Conservation (phyloP, 2,888 invertebrate species). For the Alloscopus bannaensis region DNA sequence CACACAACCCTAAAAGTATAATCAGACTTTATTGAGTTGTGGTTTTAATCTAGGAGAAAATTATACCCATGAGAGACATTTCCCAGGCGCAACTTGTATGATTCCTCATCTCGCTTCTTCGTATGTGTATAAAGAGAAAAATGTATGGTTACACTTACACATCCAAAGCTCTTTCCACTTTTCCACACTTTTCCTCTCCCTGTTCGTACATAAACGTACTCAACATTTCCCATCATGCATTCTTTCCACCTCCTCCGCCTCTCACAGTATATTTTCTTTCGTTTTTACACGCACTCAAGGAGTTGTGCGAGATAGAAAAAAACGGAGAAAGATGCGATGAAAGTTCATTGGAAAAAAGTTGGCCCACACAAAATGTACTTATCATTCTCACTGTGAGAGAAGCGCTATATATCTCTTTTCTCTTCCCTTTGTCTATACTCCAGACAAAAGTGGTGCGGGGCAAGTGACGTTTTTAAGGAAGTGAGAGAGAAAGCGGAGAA, state of each 20-base stretch:
- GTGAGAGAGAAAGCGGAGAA: too few relatives aligned
- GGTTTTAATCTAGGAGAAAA: conserved; percentile 74
- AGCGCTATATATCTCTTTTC: too few relatives aligned
- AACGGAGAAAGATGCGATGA: not conserved
- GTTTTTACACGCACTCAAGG: conserved; percentile 7
- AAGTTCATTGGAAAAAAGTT: not conserved
- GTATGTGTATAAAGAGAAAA: not conserved
- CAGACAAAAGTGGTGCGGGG: too few relatives aligned
- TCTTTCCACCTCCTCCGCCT: not conserved
- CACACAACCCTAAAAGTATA: conserved; percentile 67
- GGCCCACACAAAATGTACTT: not conserved
- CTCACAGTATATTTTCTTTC: conserved; percentile 2
- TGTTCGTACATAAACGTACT: conserved; percentile 49
- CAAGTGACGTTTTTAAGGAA: too few relatives aligned
- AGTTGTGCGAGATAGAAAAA: not conserved
- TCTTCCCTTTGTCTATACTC: too few relatives aligned
- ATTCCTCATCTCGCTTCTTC: conserved; percentile 71
- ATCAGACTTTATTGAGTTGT: conserved; percentile 74
- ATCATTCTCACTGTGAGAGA: conserved; percentile 14
- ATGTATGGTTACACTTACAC: too few relatives aligned
- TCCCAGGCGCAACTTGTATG: conserved; percentile 73
- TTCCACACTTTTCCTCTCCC: conserved; percentile 57
- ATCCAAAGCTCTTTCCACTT: conserved; percentile 54
- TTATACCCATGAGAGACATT: conserved; percentile 72
- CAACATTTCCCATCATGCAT: not conserved